Conservation (phyloP, 30 jellyfish, hydroid and myxozoan species). For the Hydractinia symbiolongicarpus region DNA sequence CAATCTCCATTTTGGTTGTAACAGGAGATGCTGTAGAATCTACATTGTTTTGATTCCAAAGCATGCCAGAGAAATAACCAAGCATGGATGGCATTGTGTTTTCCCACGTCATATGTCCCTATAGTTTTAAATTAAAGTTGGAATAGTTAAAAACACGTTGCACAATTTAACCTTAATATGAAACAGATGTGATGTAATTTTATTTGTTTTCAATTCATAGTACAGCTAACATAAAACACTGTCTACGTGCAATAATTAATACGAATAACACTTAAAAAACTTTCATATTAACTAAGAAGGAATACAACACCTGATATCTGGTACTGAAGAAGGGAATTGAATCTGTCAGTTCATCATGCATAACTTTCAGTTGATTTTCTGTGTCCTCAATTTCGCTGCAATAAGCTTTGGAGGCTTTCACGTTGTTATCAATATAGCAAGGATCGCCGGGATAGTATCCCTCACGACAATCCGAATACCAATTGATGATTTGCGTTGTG, state of each 20-base stretch:
- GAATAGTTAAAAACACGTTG: not conserved
- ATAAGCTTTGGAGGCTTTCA: constrained; percentile 17
- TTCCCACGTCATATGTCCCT: constrained; percentile 77
- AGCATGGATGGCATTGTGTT: not conserved
- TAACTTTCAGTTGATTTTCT: constrained; percentile 18
- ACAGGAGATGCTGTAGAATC: constrained; percentile 64
- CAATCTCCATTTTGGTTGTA: constrained; percentile 35
- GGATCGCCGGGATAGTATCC: constrained; percentile 47
- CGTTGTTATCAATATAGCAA: constrained; percentile 26
- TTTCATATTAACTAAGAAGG: too few relatives aligned
- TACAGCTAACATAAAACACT: too few relatives aligned
- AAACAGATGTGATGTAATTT: too few relatives aligned
- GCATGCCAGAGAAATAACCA: constrained; percentile 50
- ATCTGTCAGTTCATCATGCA: constrained; percentile 25
- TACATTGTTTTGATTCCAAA: constrained; percentile 64
- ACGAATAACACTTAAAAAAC: too few relatives aligned
- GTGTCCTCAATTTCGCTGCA: constrained; percentile 21
- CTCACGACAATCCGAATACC: constrained; percentile 40
- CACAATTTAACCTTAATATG: too few relatives aligned
- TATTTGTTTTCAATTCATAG: too few relatives aligned
- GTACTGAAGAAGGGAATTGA: constrained; percentile 57
- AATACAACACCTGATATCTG: constrained; percentile 40
- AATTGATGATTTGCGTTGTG: constrained; percentile 19
- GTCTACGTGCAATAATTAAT: too few relatives aligned
- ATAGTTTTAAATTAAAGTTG: not conserved